Percentiles rank a stretch among this genome's conserved stretches.
Conservation (phyloP, 1,140 invertebrate genomes). For the Contarinia nasturtii region DNA sequence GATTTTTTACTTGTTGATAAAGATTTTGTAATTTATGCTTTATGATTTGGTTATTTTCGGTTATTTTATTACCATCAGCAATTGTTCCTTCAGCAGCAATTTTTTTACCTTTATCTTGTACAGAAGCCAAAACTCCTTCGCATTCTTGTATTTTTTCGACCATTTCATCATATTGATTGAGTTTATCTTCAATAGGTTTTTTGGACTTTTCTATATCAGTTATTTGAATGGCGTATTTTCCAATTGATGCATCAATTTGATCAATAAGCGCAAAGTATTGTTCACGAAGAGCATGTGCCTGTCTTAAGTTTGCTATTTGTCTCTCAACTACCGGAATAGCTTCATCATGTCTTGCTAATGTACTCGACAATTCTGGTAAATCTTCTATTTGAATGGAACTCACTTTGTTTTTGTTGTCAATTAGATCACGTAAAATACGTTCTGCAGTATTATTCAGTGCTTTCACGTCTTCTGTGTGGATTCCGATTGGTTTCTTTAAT, state of each 20-base stretch:
- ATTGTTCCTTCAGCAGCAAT: slow-evolving; percentile 74
- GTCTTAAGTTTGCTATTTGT: slow-evolving; percentile 58
- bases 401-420: slow-evolving; percentile 58
- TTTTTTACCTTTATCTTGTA: slow-evolving; percentile 78
- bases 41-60: slow-evolving; percentile 65
- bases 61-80: slow-evolving; percentile 69
- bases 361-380: slow-evolving; percentile 52
- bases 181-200: slow-evolving; percentile 64
- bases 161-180: slow-evolving; percentile 70
- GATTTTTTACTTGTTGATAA: slow-evolving; percentile 61
- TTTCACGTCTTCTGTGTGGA: slow-evolving; percentile 66
- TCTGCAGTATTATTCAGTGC: slow-evolving; percentile 58
- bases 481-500: slow-evolving; percentile 67
- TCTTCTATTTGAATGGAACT: slow-evolving; percentile 52
- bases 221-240: slow-evolving; percentile 71
- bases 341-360: slow-evolving; percentile 66
- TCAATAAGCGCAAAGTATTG: slow-evolving; percentile 70
- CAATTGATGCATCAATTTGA: slow-evolving; percentile 71
- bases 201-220: slow-evolving; percentile 65
- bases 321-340: slow-evolving; percentile 63
- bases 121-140: slow-evolving; percentile 67
- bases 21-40: slow-evolving; percentile 68
- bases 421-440: slow-evolving; percentile 56
- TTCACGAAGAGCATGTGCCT: slow-evolving; percentile 59
- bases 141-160: slow-evolving; percentile 71